Base-by-base conservation (phyloP, 2,113 vertebrate species). In the Gadus macrocephalus region DNA sequence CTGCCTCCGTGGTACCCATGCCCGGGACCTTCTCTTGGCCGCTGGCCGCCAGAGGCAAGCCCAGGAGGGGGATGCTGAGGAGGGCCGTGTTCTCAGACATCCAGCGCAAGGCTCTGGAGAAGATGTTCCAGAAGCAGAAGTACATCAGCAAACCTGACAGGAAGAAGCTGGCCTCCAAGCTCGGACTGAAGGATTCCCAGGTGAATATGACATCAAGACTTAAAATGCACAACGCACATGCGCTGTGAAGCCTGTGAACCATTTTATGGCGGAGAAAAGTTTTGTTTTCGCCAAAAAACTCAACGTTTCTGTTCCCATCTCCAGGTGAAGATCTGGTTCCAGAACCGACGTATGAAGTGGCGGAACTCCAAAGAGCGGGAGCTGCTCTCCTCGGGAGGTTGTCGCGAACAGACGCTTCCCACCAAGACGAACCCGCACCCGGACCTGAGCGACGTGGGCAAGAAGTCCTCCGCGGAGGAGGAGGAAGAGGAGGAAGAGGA, bases 241-340 rank as follows among this genome's bases (percentile, higher is more conserved):
- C 4, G 31, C 31, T 49, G 11, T 12, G 8, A 9, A 49, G 42
- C 42, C 42, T 49, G 11, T 14, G 42, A 1, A 9, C 14, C 42
- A 14, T 49, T 14, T 49, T 49, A 49, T 49, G 42, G 42, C 12
- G 42, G 12, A 49, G 8, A 9, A 9, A 49, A 49, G 42, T 49
- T 49, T 35, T 35, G 4, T 35, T 35, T 35, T 3, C n/a, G 4
- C 31, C 31, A 4, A 35, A 49, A 8, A 49, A 49, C 42, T 12
- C 8, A 9, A 49, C 42, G 42, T 49, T 49, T 2, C 56, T 9
- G 67, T 7, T 7, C 15, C 8, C 16, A 2, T 0, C 5, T 15
- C 0, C 70, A 99, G 97, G 97, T 99, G 68, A 99, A 99, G 87
- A 99, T 99, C 84, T 99, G 97, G 97, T 98, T 99, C 88, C 97